Conservation (phyloP, 2,888 invertebrate species). For the Taenaris catops region DNA sequence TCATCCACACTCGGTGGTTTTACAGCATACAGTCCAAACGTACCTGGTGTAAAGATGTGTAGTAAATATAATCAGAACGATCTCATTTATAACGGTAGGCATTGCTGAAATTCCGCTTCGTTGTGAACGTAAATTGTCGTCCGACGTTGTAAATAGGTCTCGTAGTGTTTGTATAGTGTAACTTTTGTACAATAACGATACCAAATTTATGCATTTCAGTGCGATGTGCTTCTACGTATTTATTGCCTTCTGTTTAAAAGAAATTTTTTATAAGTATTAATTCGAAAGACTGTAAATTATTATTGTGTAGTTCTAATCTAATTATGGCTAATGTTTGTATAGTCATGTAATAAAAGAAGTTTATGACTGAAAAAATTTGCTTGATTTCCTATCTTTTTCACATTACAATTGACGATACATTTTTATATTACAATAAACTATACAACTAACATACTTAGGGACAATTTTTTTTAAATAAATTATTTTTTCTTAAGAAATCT, state of each 20-base stretch:
- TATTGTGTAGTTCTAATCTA: constrained; percentile 66
- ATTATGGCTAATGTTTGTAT: constrained; percentile 73
- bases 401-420: background rate
- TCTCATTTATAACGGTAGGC: constrained; percentile 62
- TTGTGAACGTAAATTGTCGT: constrained; percentile 48
- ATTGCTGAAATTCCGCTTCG: constrained; percentile 51
- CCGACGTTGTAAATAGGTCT: constrained; percentile 59
- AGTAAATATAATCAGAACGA: constrained; percentile 40
- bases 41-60: constrained; percentile 61
- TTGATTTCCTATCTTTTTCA: constrained; percentile 24
- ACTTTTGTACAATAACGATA: constrained; percentile 78
- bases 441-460: too few relatives aligned
- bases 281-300: constrained; percentile 77
- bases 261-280: constrained; percentile 69
- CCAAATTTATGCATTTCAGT: constrained; percentile 74
- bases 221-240: constrained; percentile 70
- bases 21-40: constrained; percentile 74
- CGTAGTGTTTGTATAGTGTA: constrained; percentile 52
- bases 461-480: too few relatives aligned
- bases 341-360: constrained; percentile 72
- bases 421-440: too few relatives aligned
- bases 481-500: too few relatives aligned
- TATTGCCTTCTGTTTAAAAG: constrained; percentile 63
- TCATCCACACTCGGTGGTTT: constrained; percentile 65
- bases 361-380: constrained; percentile 51